Evolutionary conservation across 1,140 invertebrate genomes (phyloP), one percentile per base, ranked within the genome.

Genomic region (Halyomorpha halys): DNA sequence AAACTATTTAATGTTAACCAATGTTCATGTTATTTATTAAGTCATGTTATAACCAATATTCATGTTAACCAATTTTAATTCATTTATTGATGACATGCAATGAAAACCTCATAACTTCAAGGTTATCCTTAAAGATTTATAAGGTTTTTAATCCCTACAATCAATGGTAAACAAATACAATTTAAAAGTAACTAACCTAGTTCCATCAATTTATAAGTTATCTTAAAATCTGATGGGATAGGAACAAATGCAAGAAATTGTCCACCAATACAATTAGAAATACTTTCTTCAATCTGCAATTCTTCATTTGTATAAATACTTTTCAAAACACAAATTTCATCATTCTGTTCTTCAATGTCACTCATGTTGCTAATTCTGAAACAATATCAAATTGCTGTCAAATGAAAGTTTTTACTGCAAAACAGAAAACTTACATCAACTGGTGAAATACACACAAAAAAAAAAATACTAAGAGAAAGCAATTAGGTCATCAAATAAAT

Each of bases 231-330:
- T 11, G 59, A 16, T 4, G 59, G 59, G 11, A 44, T 9, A 44
- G 30, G n/a, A 34, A 60, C n/a, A 44, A 60, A 60, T 18, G 44
- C 59, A 9, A 44, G n/a, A 60, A 60, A 60, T 23, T 60, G 59
- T 6, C 59, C 59, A 60, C 59, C 44, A 16, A 60, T 60, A 13
- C 30, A 16, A 39, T 23, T 25, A 11, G 18, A 25, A 23, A 27
- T 27, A 25, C 23, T 23, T 60, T 25, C 25, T 39, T 60, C 59
- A 60, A 34, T 60, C 18, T 44, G n/a, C 4, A 60, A 39, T 60
- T 60, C 59, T 18, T 60, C 59, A 44, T 16, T 14, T 2, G 30
- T 60, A 60, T 60, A 60, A 44, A 60, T 60, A 60, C 59, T 60
- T 60, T 60, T 25, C 21, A 60, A 44, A 34, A 44, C 59, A 44